Evolutionary conservation across 2,113 vertebrate species (phyloP).

Genomic region (Hyperoodon ampullatus): DNA sequence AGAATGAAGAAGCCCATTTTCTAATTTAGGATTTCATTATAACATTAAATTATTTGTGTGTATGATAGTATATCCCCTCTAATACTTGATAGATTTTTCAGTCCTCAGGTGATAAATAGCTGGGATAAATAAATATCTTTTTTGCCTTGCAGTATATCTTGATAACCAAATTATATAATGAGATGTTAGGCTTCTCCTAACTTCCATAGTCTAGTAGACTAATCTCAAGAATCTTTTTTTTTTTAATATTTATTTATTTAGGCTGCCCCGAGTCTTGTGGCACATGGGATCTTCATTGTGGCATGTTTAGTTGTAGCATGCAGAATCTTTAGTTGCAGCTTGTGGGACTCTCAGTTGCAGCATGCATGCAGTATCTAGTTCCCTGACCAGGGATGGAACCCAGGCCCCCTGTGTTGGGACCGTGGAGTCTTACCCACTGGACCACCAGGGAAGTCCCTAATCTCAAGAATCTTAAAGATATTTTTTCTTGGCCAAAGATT

Average conservation of each 20-base stretch:
- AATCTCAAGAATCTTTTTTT: neutral
- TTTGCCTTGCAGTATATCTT: neutral
- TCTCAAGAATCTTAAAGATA: conserved; percentile 15
- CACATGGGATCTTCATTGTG: no score
- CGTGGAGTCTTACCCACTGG: no score
- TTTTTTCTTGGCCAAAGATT: neutral
- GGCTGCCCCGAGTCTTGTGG: no score
- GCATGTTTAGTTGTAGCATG: no score
- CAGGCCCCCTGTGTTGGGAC: no score
- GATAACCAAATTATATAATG: neutral
- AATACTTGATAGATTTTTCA: neutral
- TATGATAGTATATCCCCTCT: neutral
- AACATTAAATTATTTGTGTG: neutral
- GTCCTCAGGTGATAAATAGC: neutral
- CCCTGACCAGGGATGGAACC: no score
- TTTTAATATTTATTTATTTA: neutral
- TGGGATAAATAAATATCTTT: neutral
- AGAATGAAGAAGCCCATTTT: neutral
- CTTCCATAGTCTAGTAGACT: neutral
- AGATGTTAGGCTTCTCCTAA: neutral
- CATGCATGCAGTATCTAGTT: no score
- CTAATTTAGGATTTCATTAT: neutral
- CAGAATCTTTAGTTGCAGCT: no score
- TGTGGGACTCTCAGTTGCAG: no score
- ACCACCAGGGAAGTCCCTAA: neutral